Conservation (phyloP, 2,113 vertebrate species). For the Isurus oxyrinchus region DNA sequence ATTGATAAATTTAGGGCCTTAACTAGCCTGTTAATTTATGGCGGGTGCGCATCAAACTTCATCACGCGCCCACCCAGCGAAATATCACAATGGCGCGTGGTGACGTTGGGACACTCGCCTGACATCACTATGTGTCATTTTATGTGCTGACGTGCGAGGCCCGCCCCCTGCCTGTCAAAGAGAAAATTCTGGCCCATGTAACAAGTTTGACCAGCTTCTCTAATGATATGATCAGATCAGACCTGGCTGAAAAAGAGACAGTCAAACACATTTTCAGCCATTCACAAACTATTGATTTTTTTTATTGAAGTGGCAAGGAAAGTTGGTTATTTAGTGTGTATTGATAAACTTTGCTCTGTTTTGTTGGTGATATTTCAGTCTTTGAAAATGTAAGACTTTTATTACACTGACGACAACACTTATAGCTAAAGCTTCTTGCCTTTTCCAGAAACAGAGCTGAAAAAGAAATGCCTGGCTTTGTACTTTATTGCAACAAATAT, state of each 20-base stretch:
- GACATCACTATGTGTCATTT: no score
- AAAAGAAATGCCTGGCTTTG: constrained; percentile 10
- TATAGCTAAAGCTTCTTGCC: neutral
- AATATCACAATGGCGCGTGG: no score
- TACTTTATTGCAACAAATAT: constrained; percentile 27
- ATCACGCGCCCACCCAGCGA: no score
- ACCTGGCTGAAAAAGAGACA: neutral
- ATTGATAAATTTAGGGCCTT: no score
- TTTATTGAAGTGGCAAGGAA: neutral
- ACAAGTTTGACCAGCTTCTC: neutral
- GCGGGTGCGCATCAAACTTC: no score
- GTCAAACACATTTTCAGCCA: neutral
- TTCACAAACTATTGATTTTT: neutral
- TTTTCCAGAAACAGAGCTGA: neutral
- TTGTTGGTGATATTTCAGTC: neutral
- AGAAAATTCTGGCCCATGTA: no score
- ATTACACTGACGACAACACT: neutral
- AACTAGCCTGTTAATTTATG: no score
- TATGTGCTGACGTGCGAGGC: no score
- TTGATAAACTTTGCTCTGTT: neutral
- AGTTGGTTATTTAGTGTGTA: neutral
- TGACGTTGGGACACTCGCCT: no score
- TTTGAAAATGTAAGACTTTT: neutral
- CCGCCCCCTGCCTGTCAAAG: no score
- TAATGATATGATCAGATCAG: neutral